Percentiles rank a stretch among this genome's conserved stretches.
Conservation (phyloP, 2,797 vertebrate species). For the Onychomys leucogaster region DNA sequence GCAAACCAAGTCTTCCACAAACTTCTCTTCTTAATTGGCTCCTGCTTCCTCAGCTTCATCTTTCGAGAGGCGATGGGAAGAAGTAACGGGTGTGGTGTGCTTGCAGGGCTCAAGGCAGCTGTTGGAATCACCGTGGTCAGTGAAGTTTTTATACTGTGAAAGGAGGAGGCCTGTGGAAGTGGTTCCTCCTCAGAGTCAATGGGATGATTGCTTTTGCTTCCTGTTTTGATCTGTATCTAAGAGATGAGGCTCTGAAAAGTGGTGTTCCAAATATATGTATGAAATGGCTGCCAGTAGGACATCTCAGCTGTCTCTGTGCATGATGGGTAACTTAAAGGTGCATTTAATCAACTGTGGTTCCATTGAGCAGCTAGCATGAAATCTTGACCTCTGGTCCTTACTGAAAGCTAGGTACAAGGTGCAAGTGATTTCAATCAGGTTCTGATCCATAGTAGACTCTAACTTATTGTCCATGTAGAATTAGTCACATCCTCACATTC, state of each 20-base stretch:
- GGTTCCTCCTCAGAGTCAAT: background rate
- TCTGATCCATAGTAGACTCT: slow-evolving; percentile 14
- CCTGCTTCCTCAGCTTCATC: background rate
- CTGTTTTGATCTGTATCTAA: slow-evolving; percentile 41
- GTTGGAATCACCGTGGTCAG: background rate
- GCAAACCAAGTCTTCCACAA: background rate
- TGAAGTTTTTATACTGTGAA: background rate
- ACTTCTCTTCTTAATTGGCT: background rate
- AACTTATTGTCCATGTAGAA: slow-evolving; percentile 55
- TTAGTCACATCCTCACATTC: slow-evolving; percentile 6
- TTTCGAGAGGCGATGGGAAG: background rate
- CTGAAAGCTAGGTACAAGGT: slow-evolving; percentile 39
- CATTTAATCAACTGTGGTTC: slow-evolving; percentile 28
- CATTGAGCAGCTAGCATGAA: background rate
- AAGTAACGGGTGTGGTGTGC: background rate
- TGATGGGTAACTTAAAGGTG: background rate
- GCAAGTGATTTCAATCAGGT: slow-evolving; percentile 34
- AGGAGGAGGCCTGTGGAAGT: background rate
- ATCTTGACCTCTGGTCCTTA: slow-evolving; percentile 46
- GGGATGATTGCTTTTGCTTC: background rate
- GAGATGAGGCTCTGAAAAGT: background rate
- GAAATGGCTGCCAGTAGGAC: background rate
- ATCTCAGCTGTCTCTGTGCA: background rate
- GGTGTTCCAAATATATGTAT: background rate
- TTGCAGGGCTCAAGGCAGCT: background rate